A percentile compares a stretch with the other conserved stretches of the same genome.
These are phyloP conservation scores for Sebastes goodei DNA, from an alignment of 2,797 vertebrate species.

Conservation along the genomic window DNA sequence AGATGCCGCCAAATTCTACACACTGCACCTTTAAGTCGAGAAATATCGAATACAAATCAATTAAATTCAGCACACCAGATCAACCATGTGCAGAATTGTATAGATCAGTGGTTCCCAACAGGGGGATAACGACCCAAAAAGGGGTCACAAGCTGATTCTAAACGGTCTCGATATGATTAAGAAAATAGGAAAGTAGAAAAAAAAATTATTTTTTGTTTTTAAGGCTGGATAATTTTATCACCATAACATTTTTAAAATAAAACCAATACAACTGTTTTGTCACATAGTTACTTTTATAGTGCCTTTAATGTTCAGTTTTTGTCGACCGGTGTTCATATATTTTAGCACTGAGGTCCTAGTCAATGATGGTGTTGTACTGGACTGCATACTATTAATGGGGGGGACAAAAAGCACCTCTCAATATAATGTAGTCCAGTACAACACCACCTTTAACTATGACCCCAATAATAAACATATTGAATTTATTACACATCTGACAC, in stretches of 20 bases:
- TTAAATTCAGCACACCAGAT: background rate
- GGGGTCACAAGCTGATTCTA: background rate
- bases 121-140: background rate
- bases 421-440: background rate
- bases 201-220: background rate
- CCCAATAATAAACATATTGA: too few relatives aligned
- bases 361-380: background rate
- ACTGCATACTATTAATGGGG: fast-evolving
- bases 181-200: background rate
- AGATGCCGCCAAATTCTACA: too few relatives aligned
- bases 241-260: too few relatives aligned
- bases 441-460: background rate
- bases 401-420: background rate
- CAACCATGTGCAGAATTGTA: background rate
- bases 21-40: background rate
- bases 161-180: background rate
- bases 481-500: background rate
- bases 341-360: background rate
- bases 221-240: fast-evolving
- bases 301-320: background rate
- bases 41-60: background rate
- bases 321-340: background rate
- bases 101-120: background rate
- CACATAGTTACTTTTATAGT: background rate
- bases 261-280: background rate